Evolutionary conservation across 2,113 vertebrate genomes (phyloP), one percentile per base, ranked within the genome.

Genomic region (Tautogolabrus adspersus): DNA sequence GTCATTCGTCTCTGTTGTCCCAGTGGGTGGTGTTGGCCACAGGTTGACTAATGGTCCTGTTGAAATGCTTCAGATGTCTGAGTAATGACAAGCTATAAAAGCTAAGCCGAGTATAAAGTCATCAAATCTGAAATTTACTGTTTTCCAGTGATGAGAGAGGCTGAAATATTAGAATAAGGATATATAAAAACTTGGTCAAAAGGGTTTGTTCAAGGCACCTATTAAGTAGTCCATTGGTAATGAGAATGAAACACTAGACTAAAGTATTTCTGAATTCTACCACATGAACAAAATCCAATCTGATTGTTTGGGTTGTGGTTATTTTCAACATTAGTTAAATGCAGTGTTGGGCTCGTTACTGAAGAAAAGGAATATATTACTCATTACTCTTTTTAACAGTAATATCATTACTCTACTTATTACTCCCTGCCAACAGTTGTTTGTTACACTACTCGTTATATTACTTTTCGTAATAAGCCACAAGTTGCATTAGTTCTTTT

Each of bases 51-150:
- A 91, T 92, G 90, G 71, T 84, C 82, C 71, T 88, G 85, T 56
- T 92, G 83, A 89, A 93, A 91, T 86, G 83, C 79, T 83, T 87
- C 82, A 88, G 73, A 88, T 91, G 79, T 88, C 84, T 89, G 82
- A 91, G 84, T 89, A 90, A 93, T 83, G 88, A 87, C 82, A 79
- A 79, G 72, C 88, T 78, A 85, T 89, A 88, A 91, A 91, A 87
- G 66, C 76, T 80, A 83, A 89, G 78, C 79, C 86, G 87, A 86
- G 84, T 86, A 86, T 85, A 86, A 91, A 92, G 81, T 86, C 82
- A 81, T 83, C 81, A 82, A 73, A 86, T 87, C 85, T 85, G 76
- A 89, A 74, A 87, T 78, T 71, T 84, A 68, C 73, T 60, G 21
- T 82, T 87, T 87, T 82, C 26, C 38, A 18, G 40, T 15, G 16